A percentile compares a stretch with the other conserved stretches of the same genome.
Conservation (phyloP, 2,113 vertebrate species). For the Phalacrocorax carbo region DNA sequence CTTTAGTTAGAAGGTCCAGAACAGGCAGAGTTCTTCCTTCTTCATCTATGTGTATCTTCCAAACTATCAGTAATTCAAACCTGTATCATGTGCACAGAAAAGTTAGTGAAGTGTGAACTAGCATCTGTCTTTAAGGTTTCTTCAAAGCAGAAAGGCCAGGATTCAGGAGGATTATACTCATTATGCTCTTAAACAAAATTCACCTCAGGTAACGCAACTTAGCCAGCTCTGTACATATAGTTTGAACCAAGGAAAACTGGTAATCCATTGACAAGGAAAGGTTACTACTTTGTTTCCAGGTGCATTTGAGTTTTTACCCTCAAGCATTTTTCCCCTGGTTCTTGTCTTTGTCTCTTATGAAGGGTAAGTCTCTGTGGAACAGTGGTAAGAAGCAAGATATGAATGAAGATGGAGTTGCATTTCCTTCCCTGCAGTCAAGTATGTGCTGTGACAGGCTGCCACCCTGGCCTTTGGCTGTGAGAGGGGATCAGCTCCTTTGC, state of each 20-base stretch:
- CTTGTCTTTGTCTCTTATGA: neutral
- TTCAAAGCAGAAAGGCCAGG: neutral
- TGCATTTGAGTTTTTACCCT: neutral
- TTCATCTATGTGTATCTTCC: constrained; percentile 75
- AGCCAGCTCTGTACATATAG: neutral
- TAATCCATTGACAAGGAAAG: neutral
- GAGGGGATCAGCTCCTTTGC: neutral
- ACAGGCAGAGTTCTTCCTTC: constrained; percentile 72
- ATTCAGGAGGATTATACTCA: accelerated
- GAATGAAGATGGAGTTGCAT: neutral
- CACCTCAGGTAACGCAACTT: accelerated
- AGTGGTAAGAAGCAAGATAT: neutral
- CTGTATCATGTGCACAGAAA: constrained; percentile 42
- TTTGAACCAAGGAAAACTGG: neutral
- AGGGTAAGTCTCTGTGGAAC: too few species aligned
- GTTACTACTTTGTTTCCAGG: neutral
- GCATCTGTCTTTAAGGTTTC: neutral
- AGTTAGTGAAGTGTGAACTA: neutral
- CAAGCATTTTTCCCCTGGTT: neutral
- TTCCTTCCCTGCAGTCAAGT: neutral
- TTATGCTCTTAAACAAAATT: neutral
- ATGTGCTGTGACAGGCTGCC: neutral
- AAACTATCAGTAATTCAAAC: constrained; percentile 76
- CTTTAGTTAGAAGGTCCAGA: constrained; percentile 81
- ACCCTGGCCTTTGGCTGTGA: accelerated